Base-by-base conservation (phyloP, 2,888 invertebrate genomes). In the Zelleria hepariella region DNA sequence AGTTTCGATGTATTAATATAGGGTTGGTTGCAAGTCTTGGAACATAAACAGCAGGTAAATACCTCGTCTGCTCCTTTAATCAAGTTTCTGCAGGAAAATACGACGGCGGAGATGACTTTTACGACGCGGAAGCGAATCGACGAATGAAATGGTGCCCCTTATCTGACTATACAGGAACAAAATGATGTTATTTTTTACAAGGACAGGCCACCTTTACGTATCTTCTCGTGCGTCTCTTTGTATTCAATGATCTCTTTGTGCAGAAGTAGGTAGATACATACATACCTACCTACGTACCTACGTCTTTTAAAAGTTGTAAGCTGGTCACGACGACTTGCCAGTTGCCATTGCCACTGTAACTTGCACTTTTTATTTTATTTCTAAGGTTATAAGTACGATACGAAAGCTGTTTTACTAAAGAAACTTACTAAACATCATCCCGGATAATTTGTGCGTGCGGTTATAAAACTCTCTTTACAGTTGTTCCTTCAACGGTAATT, bases 131-230 rank as follows among this genome's bases (percentile, higher is more conserved):
- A 59, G 21, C 18, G 2, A 21, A 4, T 48, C 21, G 26, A n/a
- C 27, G n/a, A 4, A 27, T 23, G 26, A 23, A 42, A 15, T 15
- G 2, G 32, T 48, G 53, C 25, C 55, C 58, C 26, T 26, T 55
- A 59, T 56, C 27, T 20, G 48, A 42, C 32, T 15, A 32, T 47
- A 47, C 49, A 55, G 55, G 54, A 59, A 59, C 49, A 18, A 55
- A 53, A 54, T 54, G 53, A 48, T 32, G 10, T 23, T n/a, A 55
- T 24, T 49, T n/a, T 59, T 55, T 32, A 27, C 54, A 23, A 60
- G 61, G 60, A 58, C 54, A 56, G 49, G 27, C 56, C 51, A 59
- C 64, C 62, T 59, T 57, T 59, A 63, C 58, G 60, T 58, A 60
- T 61, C 63, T 60, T 52, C 47, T 15, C 47, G 58, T 59, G 26